These are phyloP conservation scores for Phrynocephalus guinanensis DNA, from an alignment of 2,797 vertebrate species.

Conservation along the genomic window DNA sequence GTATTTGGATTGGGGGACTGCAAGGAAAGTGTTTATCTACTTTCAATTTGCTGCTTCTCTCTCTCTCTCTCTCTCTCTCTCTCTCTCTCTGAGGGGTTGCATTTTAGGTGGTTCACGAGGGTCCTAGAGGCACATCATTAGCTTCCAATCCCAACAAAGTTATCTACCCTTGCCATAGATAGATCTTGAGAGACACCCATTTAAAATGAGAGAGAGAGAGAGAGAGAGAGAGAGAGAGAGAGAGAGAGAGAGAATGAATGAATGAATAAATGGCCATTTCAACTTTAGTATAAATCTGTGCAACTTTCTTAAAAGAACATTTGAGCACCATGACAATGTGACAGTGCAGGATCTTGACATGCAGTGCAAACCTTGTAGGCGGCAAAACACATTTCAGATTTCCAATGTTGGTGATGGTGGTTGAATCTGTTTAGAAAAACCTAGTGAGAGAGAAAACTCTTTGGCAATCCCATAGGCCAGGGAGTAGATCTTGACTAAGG, in stretches of 20 bases:
- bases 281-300: not conserved
- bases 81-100: too few relatives aligned
- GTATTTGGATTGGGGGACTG: too few relatives aligned
- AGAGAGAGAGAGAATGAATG: not conserved
- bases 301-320: not conserved
- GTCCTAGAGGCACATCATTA: too few relatives aligned
- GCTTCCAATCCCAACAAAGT: too few relatives aligned
- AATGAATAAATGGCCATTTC: not conserved
- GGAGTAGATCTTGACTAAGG: constrained; percentile 2
- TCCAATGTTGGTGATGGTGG: not conserved
- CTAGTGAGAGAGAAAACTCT: not conserved
- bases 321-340: not conserved
- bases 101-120: too few relatives aligned
- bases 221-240: too few relatives aligned
- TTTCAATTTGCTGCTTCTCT: too few relatives aligned
- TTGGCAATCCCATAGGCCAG: not conserved
- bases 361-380: not conserved
- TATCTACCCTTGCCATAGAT: too few relatives aligned
- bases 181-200: too few relatives aligned
- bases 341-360: not conserved
- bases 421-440: not conserved
- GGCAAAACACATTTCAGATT: not conserved
- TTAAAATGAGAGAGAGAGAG: too few relatives aligned
- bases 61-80: too few relatives aligned
- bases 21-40: too few relatives aligned